phyloP scores from a whole-genome alignment of 37 sponge, comb jelly and placozoan species.

The Corticium candelabrum region DNA sequence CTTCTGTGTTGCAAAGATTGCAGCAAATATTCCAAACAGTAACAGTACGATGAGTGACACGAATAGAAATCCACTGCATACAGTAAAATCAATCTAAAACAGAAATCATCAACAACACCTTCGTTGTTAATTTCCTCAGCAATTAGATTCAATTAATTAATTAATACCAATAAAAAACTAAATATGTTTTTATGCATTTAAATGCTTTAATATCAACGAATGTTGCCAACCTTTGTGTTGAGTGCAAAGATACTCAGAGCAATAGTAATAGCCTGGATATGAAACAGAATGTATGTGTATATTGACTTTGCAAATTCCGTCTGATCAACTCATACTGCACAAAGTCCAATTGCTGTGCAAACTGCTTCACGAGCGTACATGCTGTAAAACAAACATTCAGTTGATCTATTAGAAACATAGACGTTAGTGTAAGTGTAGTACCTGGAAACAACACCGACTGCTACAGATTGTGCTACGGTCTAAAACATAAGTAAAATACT shows the following conservation, averaged over 20 bases:
- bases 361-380: not conserved
- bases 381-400: no score
- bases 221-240: slow-evolving; percentile 12
- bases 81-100: slow-evolving; percentile 19
- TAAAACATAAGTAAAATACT: not conserved
- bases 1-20: not conserved
- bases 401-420: not conserved
- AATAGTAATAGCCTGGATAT: slow-evolving; percentile 8
- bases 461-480: not conserved
- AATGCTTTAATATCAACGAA: not conserved
- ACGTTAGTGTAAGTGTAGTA: not conserved
- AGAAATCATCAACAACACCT: no score
- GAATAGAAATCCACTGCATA: slow-evolving; percentile 13
- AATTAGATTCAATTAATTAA: not conserved
- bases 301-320: not conserved
- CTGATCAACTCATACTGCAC: not conserved
- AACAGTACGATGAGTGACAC: slow-evolving; percentile 15
- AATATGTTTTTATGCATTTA: no score
- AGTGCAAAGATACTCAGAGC: slow-evolving; percentile 26
- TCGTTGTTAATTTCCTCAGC: no score
- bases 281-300: not conserved
- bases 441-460: not conserved
- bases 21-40: not conserved
- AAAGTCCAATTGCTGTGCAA: not conserved
- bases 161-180: no score